Conservation (phyloP, 2,797 vertebrate genomes). For the Pseudochaenichthys georgianus region DNA sequence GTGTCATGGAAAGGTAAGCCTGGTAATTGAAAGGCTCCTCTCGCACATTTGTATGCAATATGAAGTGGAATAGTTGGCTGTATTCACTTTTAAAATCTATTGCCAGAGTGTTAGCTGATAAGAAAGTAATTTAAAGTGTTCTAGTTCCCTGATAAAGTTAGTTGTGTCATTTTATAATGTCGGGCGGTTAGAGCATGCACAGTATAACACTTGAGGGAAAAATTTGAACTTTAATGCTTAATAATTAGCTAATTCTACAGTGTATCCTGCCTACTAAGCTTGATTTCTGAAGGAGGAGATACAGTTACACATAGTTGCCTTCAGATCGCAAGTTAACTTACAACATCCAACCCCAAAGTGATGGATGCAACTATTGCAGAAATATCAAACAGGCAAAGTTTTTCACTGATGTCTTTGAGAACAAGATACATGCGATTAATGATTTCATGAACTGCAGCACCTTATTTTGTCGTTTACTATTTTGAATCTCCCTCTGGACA, state of each 20-base stretch:
- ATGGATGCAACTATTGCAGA: neutral
- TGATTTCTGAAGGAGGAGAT: neutral
- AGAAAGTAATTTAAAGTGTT: conserved; percentile 23
- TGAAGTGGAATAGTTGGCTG: neutral
- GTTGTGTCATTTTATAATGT: conserved; percentile 4
- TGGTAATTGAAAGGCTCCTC: neutral
- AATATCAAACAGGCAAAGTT: neutral
- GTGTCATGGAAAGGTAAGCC: neutral
- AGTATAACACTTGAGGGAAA: neutral
- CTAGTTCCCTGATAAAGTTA: conserved; percentile 2
- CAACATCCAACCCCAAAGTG: neutral
- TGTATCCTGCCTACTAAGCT: neutral
- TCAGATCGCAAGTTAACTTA: neutral
- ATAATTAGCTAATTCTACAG: neutral
- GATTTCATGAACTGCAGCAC: neutral
- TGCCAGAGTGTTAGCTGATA: neutral
- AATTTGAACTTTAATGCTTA: neutral
- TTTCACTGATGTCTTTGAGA: neutral
- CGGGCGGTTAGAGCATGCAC: neutral
- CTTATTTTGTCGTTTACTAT: neutral
- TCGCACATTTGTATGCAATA: neutral
- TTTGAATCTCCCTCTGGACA: neutral
- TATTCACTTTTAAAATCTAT: conserved; percentile 5
- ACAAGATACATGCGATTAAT: neutral
- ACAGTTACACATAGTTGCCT: neutral